phyloP scores from a whole-genome alignment of 2,888 invertebrate genomes.

The Trichogramma evanescens region DNA sequence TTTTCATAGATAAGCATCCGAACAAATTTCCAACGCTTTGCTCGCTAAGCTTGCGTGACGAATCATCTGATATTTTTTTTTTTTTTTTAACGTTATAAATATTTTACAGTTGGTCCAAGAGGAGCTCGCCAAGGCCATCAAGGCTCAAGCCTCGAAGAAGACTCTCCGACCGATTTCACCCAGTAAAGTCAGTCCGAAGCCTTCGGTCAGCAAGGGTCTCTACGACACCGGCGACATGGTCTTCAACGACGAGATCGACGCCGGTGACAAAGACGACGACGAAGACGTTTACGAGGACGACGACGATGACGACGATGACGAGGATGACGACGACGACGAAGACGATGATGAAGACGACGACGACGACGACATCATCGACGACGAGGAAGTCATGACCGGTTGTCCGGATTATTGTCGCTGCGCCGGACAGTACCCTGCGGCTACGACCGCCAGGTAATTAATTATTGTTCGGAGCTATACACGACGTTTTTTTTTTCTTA shows the following conservation, averaged over 20 bases:
- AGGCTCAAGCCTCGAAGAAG: slow-evolving; percentile 32
- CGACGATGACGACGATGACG: slow-evolving; percentile 28
- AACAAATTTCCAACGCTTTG: neutral
- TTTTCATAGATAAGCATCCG: too few relatives aligned
- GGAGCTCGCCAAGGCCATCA: slow-evolving; percentile 34
- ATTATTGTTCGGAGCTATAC: neutral
- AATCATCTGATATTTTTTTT: neutral
- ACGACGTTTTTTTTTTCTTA: neutral
- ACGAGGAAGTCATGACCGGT: slow-evolving; percentile 34
- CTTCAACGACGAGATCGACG: slow-evolving; percentile 20
- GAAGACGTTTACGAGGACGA: slow-evolving; percentile 20
- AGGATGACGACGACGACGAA: slow-evolving; percentile 28
- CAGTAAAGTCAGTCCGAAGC: neutral
- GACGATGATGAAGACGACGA: slow-evolving; percentile 30
- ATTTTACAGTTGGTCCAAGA: slow-evolving; percentile 29
- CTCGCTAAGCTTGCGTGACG: neutral
- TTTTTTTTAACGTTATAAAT: neutral
- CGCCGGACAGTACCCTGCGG: slow-evolving; percentile 34
- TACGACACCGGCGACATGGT: slow-evolving; percentile 29
- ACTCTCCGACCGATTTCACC: neutral
- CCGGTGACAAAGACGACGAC: slow-evolving; percentile 14
- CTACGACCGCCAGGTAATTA: slow-evolving; percentile 38
- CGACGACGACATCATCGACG: slow-evolving; percentile 31
- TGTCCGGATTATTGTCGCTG: slow-evolving; percentile 42
- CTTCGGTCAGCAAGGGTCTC: slow-evolving; percentile 27